phyloP scores from a whole-genome alignment of 2,797 vertebrate species.

The Cyclopterus lumpus region DNA sequence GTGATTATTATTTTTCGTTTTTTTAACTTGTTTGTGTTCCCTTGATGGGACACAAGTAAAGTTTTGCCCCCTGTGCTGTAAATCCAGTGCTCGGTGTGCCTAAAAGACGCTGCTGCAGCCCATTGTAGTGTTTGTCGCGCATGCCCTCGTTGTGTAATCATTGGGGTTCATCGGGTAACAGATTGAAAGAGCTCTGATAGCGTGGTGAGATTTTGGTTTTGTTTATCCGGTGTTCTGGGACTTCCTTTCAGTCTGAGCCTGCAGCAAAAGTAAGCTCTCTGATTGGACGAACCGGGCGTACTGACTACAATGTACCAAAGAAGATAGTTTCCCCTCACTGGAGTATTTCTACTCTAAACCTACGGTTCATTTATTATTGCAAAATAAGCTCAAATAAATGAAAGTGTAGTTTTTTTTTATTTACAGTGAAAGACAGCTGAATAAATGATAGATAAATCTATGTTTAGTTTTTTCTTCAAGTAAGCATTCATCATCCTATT shows the following conservation, averaged over 20 bases:
- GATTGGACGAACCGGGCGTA: conserved; percentile 34
- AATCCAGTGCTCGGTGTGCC: conserved; percentile 12
- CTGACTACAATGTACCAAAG: conserved; percentile 4
- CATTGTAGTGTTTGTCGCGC: conserved; percentile 28
- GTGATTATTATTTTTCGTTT: neutral
- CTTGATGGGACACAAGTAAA: conserved; percentile 33
- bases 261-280: conserved; percentile 46
- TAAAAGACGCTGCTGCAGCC: conserved; percentile 20
- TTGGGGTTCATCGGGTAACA: conserved; percentile 50
- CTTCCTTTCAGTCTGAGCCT: conserved; percentile 44
- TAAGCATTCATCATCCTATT: neutral
- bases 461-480: neutral
- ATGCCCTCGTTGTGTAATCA: conserved; percentile 33
- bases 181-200: conserved; percentile 37
- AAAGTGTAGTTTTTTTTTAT: conserved; percentile 22
- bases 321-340: neutral
- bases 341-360: neutral
- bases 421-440: neutral
- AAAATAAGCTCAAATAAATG: neutral
- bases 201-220: conserved; percentile 55
- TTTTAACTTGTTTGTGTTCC: conserved; percentile 3
- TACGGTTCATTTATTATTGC: neutral
- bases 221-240: conserved; percentile 55
- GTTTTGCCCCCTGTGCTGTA: conserved; percentile 28
- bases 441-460: conserved; percentile 3